Evolutionary conservation across 2,797 vertebrate genomes (phyloP), one percentile per base, ranked within the genome.

Genomic region (Schizopygopsis malacanthus): DNA sequence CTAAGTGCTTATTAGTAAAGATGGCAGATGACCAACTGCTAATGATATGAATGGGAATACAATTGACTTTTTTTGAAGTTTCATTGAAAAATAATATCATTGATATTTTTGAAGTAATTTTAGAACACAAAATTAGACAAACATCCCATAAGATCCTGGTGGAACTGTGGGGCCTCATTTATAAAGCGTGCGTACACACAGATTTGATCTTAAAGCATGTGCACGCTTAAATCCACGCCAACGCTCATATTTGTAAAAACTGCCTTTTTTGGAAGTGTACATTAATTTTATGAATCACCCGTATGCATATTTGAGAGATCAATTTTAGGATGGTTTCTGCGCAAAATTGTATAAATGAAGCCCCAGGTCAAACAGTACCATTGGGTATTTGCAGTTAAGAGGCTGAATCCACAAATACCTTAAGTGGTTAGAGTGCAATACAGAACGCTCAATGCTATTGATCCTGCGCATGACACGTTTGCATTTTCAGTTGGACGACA

Each of bases 381-480:
- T 56, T n/a, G 73, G 50, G 4, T 22, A 37, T 41, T 76, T 39
- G 43, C 33, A 25, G 9, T 76, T 63, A 18, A n/a, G 43, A 50
- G 28, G 61, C 45, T 28, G 50, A 41, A 65, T 78, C 59, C 28
- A 33, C 67, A 50, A 73, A 33, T 72, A 83, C n/a, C 18, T 82
- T 61, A 79, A 87, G 76, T 87, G 81, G 75, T 43, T 71, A 52
- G 69, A 72, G 28, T 41, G 81, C 83, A 79, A 79, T 79, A 84
- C 12, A 37, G 73, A 56, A 33, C 9, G 15, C 76, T 71, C 67
- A 71, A 63, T 72, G 76, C 5, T 71, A 85, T 85, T 47, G 76
- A 85, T 79, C 76, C 50, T 79, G 63, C 4, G 2, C 70, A 50
- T 54, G 63, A 78, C 39, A 56, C 65, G 5, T 59, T 79, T 85